Conservation (phyloP, 2,797 vertebrate species). For the Stomatorhinus walkeri region DNA sequence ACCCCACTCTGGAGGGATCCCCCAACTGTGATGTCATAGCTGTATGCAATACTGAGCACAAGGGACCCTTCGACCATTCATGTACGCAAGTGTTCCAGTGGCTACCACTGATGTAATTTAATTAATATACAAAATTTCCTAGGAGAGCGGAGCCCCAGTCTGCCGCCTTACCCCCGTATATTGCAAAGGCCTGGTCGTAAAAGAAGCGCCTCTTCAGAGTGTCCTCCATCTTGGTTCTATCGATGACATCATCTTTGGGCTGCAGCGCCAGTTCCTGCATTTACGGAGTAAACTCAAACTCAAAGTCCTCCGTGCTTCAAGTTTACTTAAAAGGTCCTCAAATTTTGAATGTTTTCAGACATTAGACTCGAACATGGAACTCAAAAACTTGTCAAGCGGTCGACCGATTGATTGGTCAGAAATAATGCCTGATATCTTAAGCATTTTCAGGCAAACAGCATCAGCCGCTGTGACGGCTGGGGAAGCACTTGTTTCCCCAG, state of each 20-base stretch:
- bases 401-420: neutral
- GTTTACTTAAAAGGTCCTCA: neutral
- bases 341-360: neutral
- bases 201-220: slow-evolving; percentile 96
- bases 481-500: neutral
- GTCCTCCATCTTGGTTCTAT: slow-evolving; percentile 95
- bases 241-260: slow-evolving; percentile 91
- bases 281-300: neutral
- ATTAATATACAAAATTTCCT: neutral
- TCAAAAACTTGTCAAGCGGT: neutral
- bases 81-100: neutral
- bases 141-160: neutral
- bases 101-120: neutral
- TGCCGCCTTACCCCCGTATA: slow-evolving; percentile 82
- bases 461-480: neutral
- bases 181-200: slow-evolving; percentile 96
- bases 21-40: neutral
- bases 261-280: slow-evolving; percentile 83
- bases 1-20: neutral
- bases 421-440: neutral
- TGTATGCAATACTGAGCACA: neutral
- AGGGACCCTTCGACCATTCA: neutral
- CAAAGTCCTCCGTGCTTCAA: neutral
- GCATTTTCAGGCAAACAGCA: neutral
- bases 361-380: neutral